Percentiles rank a stretch among this genome's conserved stretches.
These are phyloP conservation scores for Dioctria rufipes DNA, from an alignment of 2,888 invertebrate genomes.

Conservation along the genomic window DNA sequence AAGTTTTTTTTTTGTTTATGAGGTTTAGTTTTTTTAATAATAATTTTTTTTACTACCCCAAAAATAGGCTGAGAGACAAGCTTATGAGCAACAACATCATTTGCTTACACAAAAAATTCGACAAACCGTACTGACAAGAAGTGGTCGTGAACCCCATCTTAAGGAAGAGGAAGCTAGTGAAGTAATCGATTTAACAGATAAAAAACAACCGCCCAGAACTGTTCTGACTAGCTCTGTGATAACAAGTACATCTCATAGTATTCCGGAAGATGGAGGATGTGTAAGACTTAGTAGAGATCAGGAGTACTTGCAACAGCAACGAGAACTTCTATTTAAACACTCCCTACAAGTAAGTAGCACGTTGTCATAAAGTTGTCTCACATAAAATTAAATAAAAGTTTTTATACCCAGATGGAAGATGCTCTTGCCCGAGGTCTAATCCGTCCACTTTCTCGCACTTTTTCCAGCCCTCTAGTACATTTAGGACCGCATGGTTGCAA, in stretches of 20 bases:
- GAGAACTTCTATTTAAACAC: constrained; percentile 77
- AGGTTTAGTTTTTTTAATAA: neutral
- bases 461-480: constrained; percentile 89
- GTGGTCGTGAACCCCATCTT: constrained; percentile 73
- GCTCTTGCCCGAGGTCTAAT: constrained; percentile 69
- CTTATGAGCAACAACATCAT: constrained; percentile 76
- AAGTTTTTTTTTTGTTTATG: constrained; percentile 58
- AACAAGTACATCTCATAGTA: constrained; percentile 70
- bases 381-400: constrained; percentile 39
- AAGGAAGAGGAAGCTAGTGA: constrained; percentile 76
- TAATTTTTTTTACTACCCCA: neutral
- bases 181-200: constrained; percentile 85
- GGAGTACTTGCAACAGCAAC: constrained; percentile 78
- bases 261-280: constrained; percentile 72
- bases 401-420: constrained; percentile 64
- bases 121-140: constrained; percentile 87
- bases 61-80: constrained; percentile 72
- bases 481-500: constrained; percentile 73
- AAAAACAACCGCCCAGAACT: constrained; percentile 73
- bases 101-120: constrained; percentile 87
- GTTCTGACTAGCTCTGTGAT: constrained; percentile 73
- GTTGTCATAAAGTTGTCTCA: neutral
- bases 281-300: constrained; percentile 69
- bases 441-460: constrained; percentile 83
- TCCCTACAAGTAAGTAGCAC: constrained; percentile 70